Base-by-base conservation (phyloP, 35 echinoderm and acorn worm genomes). In the Patiria miniata region DNA sequence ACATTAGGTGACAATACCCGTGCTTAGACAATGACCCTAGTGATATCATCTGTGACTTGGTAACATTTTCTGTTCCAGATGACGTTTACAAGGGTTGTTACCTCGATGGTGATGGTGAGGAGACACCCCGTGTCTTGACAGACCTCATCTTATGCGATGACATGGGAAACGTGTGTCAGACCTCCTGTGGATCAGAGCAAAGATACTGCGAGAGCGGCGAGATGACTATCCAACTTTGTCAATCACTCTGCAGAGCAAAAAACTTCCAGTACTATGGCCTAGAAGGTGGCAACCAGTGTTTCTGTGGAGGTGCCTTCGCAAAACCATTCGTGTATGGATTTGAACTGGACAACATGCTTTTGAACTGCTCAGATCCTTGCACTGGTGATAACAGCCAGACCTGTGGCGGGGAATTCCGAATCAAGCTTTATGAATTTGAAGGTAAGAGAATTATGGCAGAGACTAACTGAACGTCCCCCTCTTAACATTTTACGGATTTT, bases 381-480 rank as follows among this genome's bases (percentile, higher is more conserved):
- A 51, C 90, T 37, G 90, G 90, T 36, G 61, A 92, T 57, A 15
- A 7, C 9, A 69, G 76, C 8, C 82, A 92, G 40, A 61, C 17
- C 5, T 92, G 90, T 36, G 90, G 90, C 7, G 90, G 90, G 40
- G 84, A 85, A 40, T 92, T 87, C 58, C 77, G 84, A n/a, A 65
- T 92, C 59, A 17, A 73, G n/a, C 59, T 92, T 4, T 92, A 92
- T 40, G 90, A 92, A 57, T 78, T 91, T 52, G 19, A 44, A 40
- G 81, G 89, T 90, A 39, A 83, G 88, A 12, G 18, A 0, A 47
- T 47, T 47, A n/a, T n/a, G n/a, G n/a, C n/a, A n/a, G n/a, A n/a
- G n/a, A n/a, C n/a, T n/a, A n/a, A n/a, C n/a, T n/a, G n/a, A n/a
- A n/a, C n/a, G n/a, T n/a, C n/a, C n/a, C n/a, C n/a, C n/a, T n/a